These are phyloP conservation scores for Hyposmocoma kahamanoa DNA, from an alignment of 1,140 invertebrate genomes.

Conservation along the genomic window DNA sequence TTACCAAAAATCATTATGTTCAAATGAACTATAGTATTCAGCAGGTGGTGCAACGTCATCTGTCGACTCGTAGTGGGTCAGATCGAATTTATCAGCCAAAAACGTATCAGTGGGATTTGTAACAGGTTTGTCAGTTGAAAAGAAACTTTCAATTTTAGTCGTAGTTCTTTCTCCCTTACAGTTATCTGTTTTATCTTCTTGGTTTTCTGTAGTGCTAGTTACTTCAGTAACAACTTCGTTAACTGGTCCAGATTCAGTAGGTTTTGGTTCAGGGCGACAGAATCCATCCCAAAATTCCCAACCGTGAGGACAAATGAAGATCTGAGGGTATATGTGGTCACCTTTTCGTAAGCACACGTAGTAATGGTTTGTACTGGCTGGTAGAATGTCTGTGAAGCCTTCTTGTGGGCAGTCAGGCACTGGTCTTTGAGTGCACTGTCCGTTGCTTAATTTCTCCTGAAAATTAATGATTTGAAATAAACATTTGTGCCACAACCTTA, in stretches of 20 bases:
- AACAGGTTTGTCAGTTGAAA: constrained; percentile 43
- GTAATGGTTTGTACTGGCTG: constrained; percentile 46
- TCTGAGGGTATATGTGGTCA: constrained; percentile 37
- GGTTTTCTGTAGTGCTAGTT: too few relatives aligned
- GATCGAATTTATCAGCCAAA: constrained; percentile 57
- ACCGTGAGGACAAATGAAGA: constrained; percentile 61
- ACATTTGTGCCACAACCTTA: too few relatives aligned
- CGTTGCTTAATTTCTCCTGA: constrained; percentile 42
- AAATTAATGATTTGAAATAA: too few relatives aligned
- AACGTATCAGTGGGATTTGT: constrained; percentile 49
- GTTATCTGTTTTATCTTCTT: too few relatives aligned
- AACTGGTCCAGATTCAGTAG: too few relatives aligned
- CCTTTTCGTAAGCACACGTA: constrained; percentile 47
- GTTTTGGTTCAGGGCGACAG: constrained; percentile 35
- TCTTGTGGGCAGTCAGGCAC: constrained; percentile 39
- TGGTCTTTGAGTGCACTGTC: constrained; percentile 43
- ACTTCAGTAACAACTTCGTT: too few relatives aligned
- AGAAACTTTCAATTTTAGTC: constrained; percentile 35
- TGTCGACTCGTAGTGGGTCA: constrained; percentile 42
- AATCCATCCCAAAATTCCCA: constrained; percentile 50
- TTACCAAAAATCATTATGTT: too few relatives aligned
- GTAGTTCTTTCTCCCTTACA: constrained; percentile 12
- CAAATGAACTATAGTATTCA: constrained; percentile 40
- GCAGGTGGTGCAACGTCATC: constrained; percentile 23
- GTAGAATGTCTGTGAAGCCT: constrained; percentile 39